Conservation (phyloP, 2,797 vertebrate genomes). For the Cygnus olor region DNA sequence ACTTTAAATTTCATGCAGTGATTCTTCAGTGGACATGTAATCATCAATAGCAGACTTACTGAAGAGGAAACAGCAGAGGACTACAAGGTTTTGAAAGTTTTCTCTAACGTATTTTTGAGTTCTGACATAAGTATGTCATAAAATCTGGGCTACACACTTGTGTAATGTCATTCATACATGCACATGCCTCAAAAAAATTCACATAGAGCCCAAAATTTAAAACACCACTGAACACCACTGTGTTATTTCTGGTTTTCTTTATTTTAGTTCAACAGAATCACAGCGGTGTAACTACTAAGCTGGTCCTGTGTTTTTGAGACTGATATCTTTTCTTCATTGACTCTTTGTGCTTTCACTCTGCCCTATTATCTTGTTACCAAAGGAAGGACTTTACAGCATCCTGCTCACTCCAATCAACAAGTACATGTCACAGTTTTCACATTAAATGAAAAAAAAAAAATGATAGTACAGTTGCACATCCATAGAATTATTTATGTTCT, state of each 20-base stretch:
- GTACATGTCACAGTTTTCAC: background rate
- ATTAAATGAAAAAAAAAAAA: background rate
- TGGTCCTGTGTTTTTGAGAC: background rate
- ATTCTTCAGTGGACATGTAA: background rate
- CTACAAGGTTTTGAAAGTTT: background rate
- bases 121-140: background rate
- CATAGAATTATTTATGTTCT: background rate
- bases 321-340: background rate
- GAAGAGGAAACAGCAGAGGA: background rate
- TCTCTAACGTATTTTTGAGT: background rate
- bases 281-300: background rate
- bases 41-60: background rate
- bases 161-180: background rate
- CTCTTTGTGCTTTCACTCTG: background rate
- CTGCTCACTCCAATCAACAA: background rate
- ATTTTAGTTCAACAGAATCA: background rate
- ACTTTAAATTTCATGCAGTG: background rate
- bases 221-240: background rate
- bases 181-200: background rate
- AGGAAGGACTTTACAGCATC: background rate
- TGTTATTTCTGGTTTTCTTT: background rate
- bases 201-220: background rate
- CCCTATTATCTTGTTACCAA: background rate
- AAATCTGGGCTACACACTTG: background rate
- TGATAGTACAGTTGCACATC: background rate